Evolutionary conservation across 2,113 vertebrate species (phyloP), one percentile per base, ranked within the genome.

Genomic region (Melanerpes formicivorus): DNA sequence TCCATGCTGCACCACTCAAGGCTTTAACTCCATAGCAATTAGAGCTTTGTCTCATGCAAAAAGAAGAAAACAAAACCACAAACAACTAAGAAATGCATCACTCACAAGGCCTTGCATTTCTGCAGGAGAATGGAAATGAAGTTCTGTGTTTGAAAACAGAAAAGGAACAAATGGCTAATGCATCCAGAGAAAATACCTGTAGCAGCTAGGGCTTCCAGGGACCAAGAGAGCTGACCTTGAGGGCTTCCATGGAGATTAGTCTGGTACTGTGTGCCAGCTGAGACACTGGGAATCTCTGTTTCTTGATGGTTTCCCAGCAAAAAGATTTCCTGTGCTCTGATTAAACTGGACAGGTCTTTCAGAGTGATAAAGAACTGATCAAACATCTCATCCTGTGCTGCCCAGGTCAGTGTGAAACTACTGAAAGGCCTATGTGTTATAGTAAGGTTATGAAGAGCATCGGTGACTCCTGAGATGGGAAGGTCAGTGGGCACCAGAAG

Each of bases 161-260:
- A 77, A 80, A 90, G 54, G 79, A 93, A 37, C 37, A 71, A 2
- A 6, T 5, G 34, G 90, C 59, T 72, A 62, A 84, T 17, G 50
- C 81, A 90, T 84, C 88, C 63, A 55, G 69, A 81, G 74, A 48
- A 94, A 95, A 88, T 65, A 79, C 65, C 83, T 95, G 73, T 12
- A 69, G 37, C 22, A 75, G 55, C 70, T 34, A 52, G 22, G 46
- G 80, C 34, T 88, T 73, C 74, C 86, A 87, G 40, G 29, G 55
- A 58, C 54, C 62, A 48, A 59, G 90, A 91, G 17, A 76, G 54
- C 58, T 86, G 93, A 37, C 88, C 89, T 58, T 58, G 80, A 37
- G 11, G 15, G 8, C 44, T 78, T 90, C 83, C 90, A 15, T 0
- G 5, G n/a, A 92, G 65, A 42, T 25, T 77, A 80, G 83, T 58